phyloP scores from a whole-genome alignment of 2,113 vertebrate genomes.

The Capreolus pygargus region DNA sequence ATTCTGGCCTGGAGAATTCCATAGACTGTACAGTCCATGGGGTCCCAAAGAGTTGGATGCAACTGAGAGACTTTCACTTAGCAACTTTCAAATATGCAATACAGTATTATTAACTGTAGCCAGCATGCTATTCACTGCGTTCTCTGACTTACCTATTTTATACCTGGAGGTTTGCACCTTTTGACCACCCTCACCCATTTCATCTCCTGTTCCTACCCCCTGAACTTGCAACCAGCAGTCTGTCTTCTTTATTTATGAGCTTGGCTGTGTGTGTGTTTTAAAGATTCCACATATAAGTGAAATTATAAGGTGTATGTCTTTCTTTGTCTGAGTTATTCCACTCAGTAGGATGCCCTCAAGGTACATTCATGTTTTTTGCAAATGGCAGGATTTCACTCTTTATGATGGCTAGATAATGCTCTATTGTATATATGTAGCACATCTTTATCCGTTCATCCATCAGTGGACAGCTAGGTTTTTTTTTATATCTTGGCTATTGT shows the following conservation, averaged over 20 bases:
- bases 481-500: background rate
- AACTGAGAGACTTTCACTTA: background rate
- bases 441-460: background rate
- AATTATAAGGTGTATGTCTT: background rate
- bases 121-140: background rate
- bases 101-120: background rate
- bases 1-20: background rate
- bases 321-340: background rate
- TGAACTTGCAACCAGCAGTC: background rate
- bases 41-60: background rate
- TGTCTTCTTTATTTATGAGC: background rate
- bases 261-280: background rate
- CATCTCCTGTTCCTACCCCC: background rate
- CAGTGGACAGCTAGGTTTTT: background rate
- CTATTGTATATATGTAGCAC: background rate
- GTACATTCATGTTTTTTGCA: background rate
- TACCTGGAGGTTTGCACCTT: background rate
- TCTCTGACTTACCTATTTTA: background rate
- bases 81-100: background rate
- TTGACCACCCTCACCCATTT: background rate
- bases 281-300: background rate
- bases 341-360: background rate
- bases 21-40: no score
- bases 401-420: background rate
- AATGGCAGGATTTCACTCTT: background rate